phyloP scores from a whole-genome alignment of 2,797 vertebrate species.

The Pipistrellus pipistrellus region DNA sequence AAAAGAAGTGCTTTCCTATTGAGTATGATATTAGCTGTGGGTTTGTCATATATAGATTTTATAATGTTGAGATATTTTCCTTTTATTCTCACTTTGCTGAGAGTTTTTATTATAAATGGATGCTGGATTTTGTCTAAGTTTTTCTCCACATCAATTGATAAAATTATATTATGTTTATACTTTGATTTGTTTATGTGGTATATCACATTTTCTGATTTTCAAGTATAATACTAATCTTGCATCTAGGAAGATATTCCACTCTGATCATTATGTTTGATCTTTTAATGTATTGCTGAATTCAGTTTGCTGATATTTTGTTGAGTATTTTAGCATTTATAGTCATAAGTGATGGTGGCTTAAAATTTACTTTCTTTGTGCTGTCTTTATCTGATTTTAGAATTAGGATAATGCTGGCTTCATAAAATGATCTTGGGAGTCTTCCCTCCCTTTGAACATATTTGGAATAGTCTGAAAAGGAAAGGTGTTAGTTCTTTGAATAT shows the following conservation, averaged over 20 bases:
- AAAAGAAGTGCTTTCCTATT: no score
- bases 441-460: no score
- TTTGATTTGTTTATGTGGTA: neutral
- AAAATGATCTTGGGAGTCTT: no score
- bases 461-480: no score
- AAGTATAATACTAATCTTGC: neutral
- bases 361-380: neutral
- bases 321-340: neutral
- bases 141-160: neutral
- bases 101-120: no score
- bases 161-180: neutral
- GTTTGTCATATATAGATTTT: no score
- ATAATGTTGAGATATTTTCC: no score
- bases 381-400: no score
- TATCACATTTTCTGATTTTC: neutral
- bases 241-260: neutral
- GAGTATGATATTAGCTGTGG: no score
- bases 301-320: neutral
- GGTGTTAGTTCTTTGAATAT: no score
- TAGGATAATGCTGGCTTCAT: no score
- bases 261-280: neutral
- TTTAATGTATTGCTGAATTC: neutral
- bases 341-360: neutral
- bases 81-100: no score
- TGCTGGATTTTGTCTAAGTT: neutral